Base-by-base conservation (phyloP, 2,113 vertebrate genomes). In the Calyptommatus sinebrachiatus region DNA sequence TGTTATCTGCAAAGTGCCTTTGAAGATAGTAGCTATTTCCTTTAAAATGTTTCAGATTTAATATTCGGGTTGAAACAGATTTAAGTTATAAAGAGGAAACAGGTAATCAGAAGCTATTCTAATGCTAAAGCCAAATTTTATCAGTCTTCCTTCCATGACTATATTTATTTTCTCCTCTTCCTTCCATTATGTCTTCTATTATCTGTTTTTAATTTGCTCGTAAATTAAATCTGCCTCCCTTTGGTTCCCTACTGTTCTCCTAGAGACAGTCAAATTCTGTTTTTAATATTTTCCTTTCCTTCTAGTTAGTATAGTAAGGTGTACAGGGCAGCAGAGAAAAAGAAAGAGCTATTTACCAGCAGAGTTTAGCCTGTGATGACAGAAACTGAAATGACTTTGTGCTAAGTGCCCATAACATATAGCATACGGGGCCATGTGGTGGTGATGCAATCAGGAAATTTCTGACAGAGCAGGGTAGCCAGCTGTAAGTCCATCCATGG, bases 181-280 rank as follows among this genome's bases (percentile, higher is more conserved):
- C 31, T 87, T 87, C 78, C 50, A 50, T 61, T 82, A 71, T 68
- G 29, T 82, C 71, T 69, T 20, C 46, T 78, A 72, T 80, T 87
- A 91, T 91, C 90, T 93, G 87, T 82, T 89, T 91, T 89, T 91
- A 86, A 93, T 94, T 89, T 82, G 80, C 3, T 57, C 86, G 75
- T 89, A 89, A 86, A 88, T 85, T 83, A 85, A 88, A 84, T 88
- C 74, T 88, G 79, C 72, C 70, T 91, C 84, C 80, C 63, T 50
- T 50, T 72, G 26, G 46, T 84, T 84, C 28, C 29, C n/a, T 60
- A 57, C 61, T 21, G n/a, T 35, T 74, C 29, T 8, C 48, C 28
- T 70, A 81, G 68, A 61, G 82, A 71, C 24, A 85, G 83, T 73
- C 57, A 76, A 7, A 82, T 74, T 46, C 46, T 81, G 77, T 86